Base-by-base conservation (phyloP, 2,888 invertebrate species). In the Lasioglossum morio region DNA sequence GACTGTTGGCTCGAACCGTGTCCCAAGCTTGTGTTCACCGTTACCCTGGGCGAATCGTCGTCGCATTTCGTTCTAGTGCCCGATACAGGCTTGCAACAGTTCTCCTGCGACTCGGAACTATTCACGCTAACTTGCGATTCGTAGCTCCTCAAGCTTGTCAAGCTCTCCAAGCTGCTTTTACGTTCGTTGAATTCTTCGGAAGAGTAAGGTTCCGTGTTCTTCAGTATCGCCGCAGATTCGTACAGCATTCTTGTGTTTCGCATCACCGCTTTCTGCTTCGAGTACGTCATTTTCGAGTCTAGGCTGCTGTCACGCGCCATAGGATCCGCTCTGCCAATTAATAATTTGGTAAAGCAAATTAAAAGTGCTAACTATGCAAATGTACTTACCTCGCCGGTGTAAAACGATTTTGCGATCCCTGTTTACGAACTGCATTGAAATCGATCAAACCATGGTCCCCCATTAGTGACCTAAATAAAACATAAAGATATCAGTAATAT, bases 151-250 rank as follows among this genome's bases (percentile, higher is more conserved):
- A 95, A 92, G 30, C 96, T 96, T 12, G 95, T 95, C 72, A 96
- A 93, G 63, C 96, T 96, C 88, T 96, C 96, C 70, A 96, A 95
- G 85, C 96, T 96, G 48, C 96, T 96, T 92, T 96, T 96, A 53
- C 96, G 94, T 78, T 95, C 95, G 3, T 95, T 92, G 40, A 93
- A 91, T 4, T 94, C 93, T 1, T 92, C 93, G 0, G 92, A 88
- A 60, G 93, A 93, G 40, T 92, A 92, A 19, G 89, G 85, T 82
- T 92, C 93, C 57, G 89, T 85, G 37, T 88, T 89, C 48, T 92
- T 96, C 93, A 82, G 93, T 92, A 90, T 94, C 90, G 92, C 94
- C 92, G 85, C 94, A 88, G 84, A 94, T 94, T 94, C 95, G 93
- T 92, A 95, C 92, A 86, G 93, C 84, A 94, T 93, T 91, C 95